A percentile compares a stretch with the other conserved stretches of the same genome.
phyloP scores from a whole-genome alignment of 1,140 invertebrate species.

The Globodera rostochiensis region DNA sequence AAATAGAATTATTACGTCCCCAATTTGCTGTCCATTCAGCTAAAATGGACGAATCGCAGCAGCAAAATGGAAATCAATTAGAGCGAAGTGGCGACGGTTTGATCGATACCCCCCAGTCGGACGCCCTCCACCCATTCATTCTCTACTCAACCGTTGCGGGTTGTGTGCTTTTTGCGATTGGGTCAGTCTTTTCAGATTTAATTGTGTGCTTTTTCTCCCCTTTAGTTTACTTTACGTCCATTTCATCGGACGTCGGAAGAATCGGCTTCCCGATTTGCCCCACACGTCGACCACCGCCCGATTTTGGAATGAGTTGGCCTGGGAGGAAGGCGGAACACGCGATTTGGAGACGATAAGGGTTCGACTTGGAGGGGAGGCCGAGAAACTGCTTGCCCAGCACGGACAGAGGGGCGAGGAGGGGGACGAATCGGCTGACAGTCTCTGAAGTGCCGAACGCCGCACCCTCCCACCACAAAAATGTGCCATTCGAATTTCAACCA shows the following conservation, averaged over 20 bases:
- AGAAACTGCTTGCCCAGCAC: background rate
- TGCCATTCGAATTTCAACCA: too few species aligned
- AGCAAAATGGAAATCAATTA: background rate
- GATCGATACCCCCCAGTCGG: background rate
- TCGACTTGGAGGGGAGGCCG: background rate
- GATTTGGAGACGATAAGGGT: background rate
- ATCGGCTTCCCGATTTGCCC: slow-evolving; percentile 21
- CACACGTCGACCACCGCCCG: slow-evolving; percentile 1
- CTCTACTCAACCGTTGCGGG: background rate
- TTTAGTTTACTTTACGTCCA: slow-evolving; percentile 15
- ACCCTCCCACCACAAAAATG: too few species aligned
- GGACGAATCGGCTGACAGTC: background rate
- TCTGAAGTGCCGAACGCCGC: background rate
- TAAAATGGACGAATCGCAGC: background rate
- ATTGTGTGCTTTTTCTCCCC: background rate
- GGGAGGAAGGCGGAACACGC: background rate
- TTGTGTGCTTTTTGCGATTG: slow-evolving; percentile 22
- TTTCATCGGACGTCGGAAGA: slow-evolving; percentile 7
- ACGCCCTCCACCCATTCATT: slow-evolving; percentile 9
- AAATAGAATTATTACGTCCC: background rate
- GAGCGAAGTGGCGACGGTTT: background rate
- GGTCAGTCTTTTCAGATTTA: slow-evolving; percentile 3
- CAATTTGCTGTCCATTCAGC: background rate
- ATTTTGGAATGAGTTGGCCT: slow-evolving; percentile 27
- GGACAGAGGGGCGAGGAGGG: too few species aligned